A percentile compares a stretch with the other conserved stretches of the same genome.
These are phyloP conservation scores for Flabesymbios commensalis DNA, from an alignment of 2,888 invertebrate species.

Conservation along the genomic window DNA sequence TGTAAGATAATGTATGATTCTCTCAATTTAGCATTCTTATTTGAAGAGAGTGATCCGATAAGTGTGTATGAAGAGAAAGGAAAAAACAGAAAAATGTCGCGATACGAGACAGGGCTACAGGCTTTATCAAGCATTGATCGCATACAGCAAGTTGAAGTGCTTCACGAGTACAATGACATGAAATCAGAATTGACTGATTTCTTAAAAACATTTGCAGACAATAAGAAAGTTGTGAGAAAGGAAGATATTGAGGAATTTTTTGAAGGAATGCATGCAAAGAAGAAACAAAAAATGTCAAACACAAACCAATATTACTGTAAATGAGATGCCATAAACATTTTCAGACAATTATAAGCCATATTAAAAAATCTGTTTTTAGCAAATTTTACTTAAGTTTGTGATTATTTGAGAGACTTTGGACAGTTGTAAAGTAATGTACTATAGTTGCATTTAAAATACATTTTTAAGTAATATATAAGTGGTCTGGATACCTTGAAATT, in stretches of 20 bases:
- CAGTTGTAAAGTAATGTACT: no score
- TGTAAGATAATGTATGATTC: conserved; percentile 72
- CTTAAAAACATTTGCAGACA: conserved; percentile 79
- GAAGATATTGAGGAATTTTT: conserved; percentile 92
- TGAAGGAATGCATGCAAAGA: conserved; percentile 68
- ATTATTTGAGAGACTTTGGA: no score
- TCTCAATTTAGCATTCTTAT: conserved; percentile 73
- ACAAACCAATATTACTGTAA: not conserved
- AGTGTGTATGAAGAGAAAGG: conserved; percentile 69
- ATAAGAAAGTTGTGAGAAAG: conserved; percentile 79
- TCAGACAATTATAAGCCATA: no score
- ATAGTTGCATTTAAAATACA: no score
- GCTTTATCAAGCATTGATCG: conserved; percentile 79
- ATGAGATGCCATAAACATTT: no score
- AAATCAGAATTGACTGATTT: conserved; percentile 81
- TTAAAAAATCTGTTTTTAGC: no score
- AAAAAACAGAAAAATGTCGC: conserved; percentile 40
- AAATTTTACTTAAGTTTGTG: no score
- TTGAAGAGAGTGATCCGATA: conserved; percentile 82
- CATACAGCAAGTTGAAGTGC: conserved; percentile 82
- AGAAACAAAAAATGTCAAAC: conserved; percentile 14
- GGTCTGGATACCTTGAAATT: no score
- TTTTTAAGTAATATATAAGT: no score
- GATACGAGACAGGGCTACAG: conserved; percentile 77
- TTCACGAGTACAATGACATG: conserved; percentile 82